A percentile compares a stretch with the other conserved stretches of the same genome.
Evolutionary conservation across 2,797 vertebrate genomes (phyloP).

Genomic region (Enteromius radiatus): DNA sequence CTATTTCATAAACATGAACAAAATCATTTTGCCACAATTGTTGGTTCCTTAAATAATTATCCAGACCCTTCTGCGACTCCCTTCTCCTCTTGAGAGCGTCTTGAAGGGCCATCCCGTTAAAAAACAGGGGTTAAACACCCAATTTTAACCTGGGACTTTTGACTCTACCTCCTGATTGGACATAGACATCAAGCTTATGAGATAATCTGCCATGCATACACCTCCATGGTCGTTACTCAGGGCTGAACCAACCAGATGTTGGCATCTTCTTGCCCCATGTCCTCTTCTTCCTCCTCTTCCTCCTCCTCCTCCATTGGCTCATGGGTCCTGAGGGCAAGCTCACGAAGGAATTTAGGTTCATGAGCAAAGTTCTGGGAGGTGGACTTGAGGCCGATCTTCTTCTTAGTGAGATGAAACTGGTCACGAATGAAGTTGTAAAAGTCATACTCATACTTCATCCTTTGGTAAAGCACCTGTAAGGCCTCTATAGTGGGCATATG

Average conservation of each 20-base stretch:
- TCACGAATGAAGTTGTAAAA: slow-evolving; percentile 97
- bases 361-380: slow-evolving; percentile 70
- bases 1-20: slow-evolving; percentile 60
- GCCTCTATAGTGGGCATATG: slow-evolving; percentile 91
- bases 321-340: slow-evolving; percentile 86
- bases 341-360: slow-evolving; percentile 82
- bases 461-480: slow-evolving; percentile 92
- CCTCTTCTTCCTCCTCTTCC: slow-evolving; percentile 84
- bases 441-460: slow-evolving; percentile 95
- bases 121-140: slow-evolving; percentile 65
- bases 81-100: slow-evolving; percentile 58
- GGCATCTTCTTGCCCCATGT: slow-evolving; percentile 82
- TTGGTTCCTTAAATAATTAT: slow-evolving; percentile 67
- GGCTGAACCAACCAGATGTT: slow-evolving; percentile 94
- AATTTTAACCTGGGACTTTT: slow-evolving; percentile 62
- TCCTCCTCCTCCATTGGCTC: slow-evolving; percentile 88
- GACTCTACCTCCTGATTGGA: slow-evolving; percentile 40
- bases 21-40: slow-evolving; percentile 59
- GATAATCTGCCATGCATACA: slow-evolving; percentile 43
- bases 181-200: slow-evolving; percentile 52
- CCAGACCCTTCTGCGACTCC: slow-evolving; percentile 52
- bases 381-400: slow-evolving; percentile 94
- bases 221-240: slow-evolving; percentile 59
- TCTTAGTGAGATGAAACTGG: slow-evolving; percentile 95
- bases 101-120: slow-evolving; percentile 53